These are phyloP conservation scores for Neoscelio sp. DNA, from an alignment of 2,888 invertebrate genomes.

Conservation along the genomic window DNA sequence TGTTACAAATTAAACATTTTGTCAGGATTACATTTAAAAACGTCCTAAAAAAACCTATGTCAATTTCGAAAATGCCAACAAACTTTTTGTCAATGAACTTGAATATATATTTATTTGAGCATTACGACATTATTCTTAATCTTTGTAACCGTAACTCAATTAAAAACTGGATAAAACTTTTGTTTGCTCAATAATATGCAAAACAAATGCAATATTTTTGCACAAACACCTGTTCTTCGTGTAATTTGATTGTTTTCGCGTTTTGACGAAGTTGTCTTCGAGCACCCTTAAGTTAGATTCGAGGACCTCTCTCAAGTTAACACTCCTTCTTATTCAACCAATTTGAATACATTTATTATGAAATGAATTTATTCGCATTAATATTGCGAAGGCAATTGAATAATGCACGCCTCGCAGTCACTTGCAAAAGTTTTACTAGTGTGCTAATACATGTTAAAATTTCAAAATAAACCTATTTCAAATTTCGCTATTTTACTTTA, in stretches of 20 bases:
- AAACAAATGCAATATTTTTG: slow-evolving; percentile 49
- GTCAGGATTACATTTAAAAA: too few relatives aligned
- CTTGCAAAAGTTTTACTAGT: neutral
- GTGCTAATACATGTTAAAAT: too few relatives aligned
- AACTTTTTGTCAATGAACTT: neutral
- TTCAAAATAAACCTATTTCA: too few relatives aligned
- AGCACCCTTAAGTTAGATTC: slow-evolving; percentile 50
- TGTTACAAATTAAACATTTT: too few relatives aligned
- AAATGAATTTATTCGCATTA: slow-evolving; percentile 61
- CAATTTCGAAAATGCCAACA: too few relatives aligned
- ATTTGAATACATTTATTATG: slow-evolving; percentile 64
- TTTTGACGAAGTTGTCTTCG: slow-evolving; percentile 46
- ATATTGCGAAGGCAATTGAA: slow-evolving; percentile 57
- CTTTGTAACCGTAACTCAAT: neutral
- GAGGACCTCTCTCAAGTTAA: slow-evolving; percentile 54
- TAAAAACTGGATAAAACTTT: slow-evolving; percentile 5
- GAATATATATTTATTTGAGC: too few relatives aligned
- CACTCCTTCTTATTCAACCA: slow-evolving; percentile 47
- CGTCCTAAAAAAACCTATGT: too few relatives aligned
- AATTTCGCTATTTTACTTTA: too few relatives aligned
- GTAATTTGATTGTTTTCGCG: slow-evolving; percentile 51
- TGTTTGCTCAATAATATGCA: slow-evolving; percentile 37
- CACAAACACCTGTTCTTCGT: slow-evolving; percentile 50
- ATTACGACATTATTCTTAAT: too few relatives aligned
- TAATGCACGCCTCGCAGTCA: slow-evolving; percentile 20